A percentile compares a stretch with the other conserved stretches of the same genome.
phyloP scores from a whole-genome alignment of 2,797 vertebrate genomes.

The Argentina silus region DNA sequence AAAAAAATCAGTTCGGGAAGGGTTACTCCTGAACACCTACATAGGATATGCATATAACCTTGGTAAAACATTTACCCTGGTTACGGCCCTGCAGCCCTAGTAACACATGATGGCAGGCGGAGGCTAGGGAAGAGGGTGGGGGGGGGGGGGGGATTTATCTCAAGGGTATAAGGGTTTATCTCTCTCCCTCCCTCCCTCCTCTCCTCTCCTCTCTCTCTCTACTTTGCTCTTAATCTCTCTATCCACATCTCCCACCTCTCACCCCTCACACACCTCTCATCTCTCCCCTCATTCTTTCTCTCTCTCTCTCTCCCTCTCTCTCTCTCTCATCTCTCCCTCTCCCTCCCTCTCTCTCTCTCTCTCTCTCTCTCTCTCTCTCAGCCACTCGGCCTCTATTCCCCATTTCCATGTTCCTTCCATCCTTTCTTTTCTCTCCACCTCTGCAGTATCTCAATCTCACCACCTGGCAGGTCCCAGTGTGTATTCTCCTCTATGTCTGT shows the following conservation, averaged over 20 bases:
- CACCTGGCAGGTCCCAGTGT: neutral
- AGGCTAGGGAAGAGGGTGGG: neutral
- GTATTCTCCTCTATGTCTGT: neutral
- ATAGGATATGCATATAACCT: too few species aligned
- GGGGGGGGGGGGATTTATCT: too few species aligned
- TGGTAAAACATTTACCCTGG: too few species aligned
- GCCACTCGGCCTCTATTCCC: neutral
- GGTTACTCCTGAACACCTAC: too few species aligned
- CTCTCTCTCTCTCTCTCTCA: neutral
- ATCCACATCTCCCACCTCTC: neutral
- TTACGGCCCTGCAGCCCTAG: neutral
- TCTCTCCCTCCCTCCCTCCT: neutral
- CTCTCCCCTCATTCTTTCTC: conserved; percentile 5
- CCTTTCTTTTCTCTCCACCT: conserved; percentile 4
- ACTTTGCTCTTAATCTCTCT: neutral
- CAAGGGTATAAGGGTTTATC: too few species aligned
- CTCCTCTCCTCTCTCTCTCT: neutral
- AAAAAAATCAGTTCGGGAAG: too few species aligned
- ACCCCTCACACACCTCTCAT: neutral
- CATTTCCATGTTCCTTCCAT: conserved; percentile 9
- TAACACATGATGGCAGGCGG: conserved; percentile 19
- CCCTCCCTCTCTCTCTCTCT: neutral
- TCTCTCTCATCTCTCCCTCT: neutral
- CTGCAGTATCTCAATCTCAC: conserved; percentile 33
- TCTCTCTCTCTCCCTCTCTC: conserved; percentile 10